phyloP scores from a whole-genome alignment of 2,797 vertebrate species.

The Micrastur ruficollis region DNA sequence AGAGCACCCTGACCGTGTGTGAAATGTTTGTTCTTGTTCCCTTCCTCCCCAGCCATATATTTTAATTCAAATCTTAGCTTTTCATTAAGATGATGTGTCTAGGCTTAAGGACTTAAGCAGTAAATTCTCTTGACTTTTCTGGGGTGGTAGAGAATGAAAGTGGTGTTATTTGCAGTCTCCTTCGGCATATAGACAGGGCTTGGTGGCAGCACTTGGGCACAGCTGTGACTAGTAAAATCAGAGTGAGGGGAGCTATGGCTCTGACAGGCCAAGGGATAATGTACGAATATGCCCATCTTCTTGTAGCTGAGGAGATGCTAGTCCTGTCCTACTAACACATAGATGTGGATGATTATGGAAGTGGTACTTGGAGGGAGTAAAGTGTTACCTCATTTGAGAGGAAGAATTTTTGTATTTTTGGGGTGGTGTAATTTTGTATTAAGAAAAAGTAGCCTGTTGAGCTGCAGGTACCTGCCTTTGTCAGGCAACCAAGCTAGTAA shows the following conservation, averaged over 20 bases:
- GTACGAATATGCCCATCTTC: neutral
- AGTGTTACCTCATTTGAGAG: neutral
- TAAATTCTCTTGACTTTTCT: neutral
- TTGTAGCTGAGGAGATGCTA: neutral
- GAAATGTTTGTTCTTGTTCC: neutral
- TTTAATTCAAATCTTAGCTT: neutral
- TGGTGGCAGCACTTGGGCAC: neutral
- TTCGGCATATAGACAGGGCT: neutral
- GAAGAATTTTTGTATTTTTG: neutral
- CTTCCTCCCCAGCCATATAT: neutral
- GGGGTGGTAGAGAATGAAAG: neutral
- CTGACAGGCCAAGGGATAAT: neutral
- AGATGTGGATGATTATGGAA: neutral
- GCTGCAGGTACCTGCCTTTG: neutral
- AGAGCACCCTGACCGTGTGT: neutral
- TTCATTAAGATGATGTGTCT: neutral
- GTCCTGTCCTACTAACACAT: neutral
- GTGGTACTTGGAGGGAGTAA: neutral
- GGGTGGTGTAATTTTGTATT: neutral
- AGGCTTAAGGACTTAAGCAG: neutral
- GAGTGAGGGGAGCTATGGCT: neutral
- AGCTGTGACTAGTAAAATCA: neutral
- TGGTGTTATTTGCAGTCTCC: neutral
- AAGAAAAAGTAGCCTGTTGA: neutral
- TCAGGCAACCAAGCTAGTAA: neutral